Conservation (phyloP, 2,797 vertebrate genomes). For the Coregonus suidteri region DNA sequence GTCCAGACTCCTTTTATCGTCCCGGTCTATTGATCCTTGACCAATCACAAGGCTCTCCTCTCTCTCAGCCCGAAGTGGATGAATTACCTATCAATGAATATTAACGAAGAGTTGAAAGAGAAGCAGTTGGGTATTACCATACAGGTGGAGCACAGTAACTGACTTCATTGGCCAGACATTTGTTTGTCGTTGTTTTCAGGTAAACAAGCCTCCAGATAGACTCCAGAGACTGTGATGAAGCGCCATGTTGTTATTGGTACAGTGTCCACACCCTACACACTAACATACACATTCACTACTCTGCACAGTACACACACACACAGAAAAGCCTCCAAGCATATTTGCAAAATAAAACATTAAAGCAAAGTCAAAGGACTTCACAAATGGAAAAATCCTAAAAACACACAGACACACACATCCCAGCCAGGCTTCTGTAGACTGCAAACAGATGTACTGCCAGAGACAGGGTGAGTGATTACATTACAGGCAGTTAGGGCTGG, state of each 20-base stretch:
- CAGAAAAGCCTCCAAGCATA: neutral
- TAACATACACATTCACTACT: neutral
- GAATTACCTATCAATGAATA: neutral
- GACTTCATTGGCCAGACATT: neutral
- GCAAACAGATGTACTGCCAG: conserved; percentile 16
- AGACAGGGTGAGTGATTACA: conserved; percentile 35
- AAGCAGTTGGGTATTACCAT: neutral
- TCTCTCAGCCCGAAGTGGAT: conserved; percentile 11
- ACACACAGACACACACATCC: neutral
- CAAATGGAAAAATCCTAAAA: neutral
- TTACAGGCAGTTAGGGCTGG: neutral
- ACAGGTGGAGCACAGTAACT: neutral
- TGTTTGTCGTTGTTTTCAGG: neutral
- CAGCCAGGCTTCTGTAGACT: conserved; percentile 27
- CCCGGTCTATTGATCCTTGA: conserved; percentile 30
- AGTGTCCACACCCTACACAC: no score
- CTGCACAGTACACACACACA: neutral
- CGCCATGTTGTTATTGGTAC: no score
- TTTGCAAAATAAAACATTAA: neutral
- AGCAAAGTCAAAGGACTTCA: neutral
- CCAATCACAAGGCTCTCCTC: conserved; percentile 29
- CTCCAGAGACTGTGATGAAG: no score
- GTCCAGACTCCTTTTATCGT: conserved; percentile 1
- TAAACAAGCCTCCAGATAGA: neutral
- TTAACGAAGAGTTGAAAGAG: neutral